Base-by-base conservation (phyloP, 2,888 invertebrate genomes). In the Eumacrocentrus americanus region DNA sequence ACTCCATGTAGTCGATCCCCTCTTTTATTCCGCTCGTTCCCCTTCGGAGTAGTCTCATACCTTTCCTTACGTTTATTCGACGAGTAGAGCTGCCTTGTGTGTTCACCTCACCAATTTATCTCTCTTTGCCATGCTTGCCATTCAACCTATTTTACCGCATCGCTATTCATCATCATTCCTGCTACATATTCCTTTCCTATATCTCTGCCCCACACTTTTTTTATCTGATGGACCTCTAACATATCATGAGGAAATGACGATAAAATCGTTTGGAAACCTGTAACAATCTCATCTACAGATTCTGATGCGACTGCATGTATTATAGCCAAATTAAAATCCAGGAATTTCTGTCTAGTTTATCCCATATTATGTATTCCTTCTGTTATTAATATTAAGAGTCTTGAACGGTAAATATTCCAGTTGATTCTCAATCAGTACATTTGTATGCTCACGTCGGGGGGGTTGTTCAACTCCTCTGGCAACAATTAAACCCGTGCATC, bases 1-100 rank as follows among this genome's bases (percentile, higher is more conserved):
- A 80, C 80, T 79, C 76, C 78, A 73, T 73, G 76, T 74, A 78
- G 78, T 73, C 78, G 73, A 70, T 75, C 75, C 76, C 77, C 75
- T 73, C 77, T 22, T 25, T 37, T 22, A 20, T 42, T 44, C 38
- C 6, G 6, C 22, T 50, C 42, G 50, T 51, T 58, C 34, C 37
- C 53, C 22, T 52, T 11, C 23, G 44, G 47, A 58, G 12, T 22
- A 20, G 23, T 46, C 25, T 29, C 29, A 4, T 29, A 46, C 38
- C 59, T 59, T 59, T 29, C 48, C 29, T 59, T 53, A 59, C 50
- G 20, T 60, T 63, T 44, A 58, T 55, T 29, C 46, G 37, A 40
- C 48, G 38, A 44, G 50, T 34, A 14, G 60, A 58, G 56, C 60
- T 59, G 42, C 46, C 55, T 56, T 62, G 59, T 52, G 60, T 51